These are phyloP conservation scores for Lepeophtheirus nordmannii DNA, from an alignment of 2,888 invertebrate genomes.

Conservation along the genomic window DNA sequence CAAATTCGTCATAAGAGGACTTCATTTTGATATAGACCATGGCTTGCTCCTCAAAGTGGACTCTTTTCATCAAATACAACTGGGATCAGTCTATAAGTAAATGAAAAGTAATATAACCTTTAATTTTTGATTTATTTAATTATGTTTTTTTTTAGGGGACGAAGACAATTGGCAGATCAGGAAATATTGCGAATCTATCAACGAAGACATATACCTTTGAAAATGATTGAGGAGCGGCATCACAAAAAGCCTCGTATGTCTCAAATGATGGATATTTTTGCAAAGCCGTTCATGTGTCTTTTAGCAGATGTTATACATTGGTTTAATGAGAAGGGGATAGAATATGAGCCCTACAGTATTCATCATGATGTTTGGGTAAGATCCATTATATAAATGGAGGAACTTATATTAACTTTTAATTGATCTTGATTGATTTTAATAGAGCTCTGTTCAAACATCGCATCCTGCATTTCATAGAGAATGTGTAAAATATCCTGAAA, in stretches of 20 bases:
- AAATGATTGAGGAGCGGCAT: slow-evolving; percentile 27
- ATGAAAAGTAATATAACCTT: too few relatives aligned
- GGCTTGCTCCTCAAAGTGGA: slow-evolving; percentile 83
- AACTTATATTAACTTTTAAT: slow-evolving; percentile 13
- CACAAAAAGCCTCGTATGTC: slow-evolving; percentile 48
- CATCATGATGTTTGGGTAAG: slow-evolving; percentile 80
- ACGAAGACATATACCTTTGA: slow-evolving; percentile 26
- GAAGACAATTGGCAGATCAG: slow-evolving; percentile 53
- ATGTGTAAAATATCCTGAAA: slow-evolving; percentile 61
- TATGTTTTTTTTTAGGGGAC: slow-evolving; percentile 34
- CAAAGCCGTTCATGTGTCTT: slow-evolving; percentile 87
- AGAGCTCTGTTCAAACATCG: background rate
- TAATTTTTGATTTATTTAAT: too few relatives aligned
- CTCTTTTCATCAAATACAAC: slow-evolving; percentile 88
- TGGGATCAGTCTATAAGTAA: slow-evolving; percentile 63
- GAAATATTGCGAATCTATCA: slow-evolving; percentile 51
- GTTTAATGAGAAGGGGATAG: slow-evolving; percentile 70
- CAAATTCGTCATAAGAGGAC: slow-evolving; percentile 83
- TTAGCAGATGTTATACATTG: slow-evolving; percentile 85
- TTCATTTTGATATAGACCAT: slow-evolving; percentile 95
- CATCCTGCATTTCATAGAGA: slow-evolving; percentile 30
- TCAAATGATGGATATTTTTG: slow-evolving; percentile 87
- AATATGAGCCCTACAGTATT: slow-evolving; percentile 85
- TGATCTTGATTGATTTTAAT: slow-evolving; percentile 9
- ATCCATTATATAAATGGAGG: slow-evolving; percentile 13